Conservation (phyloP, 1,140 invertebrate genomes). For the Eufriesea mexicana region DNA sequence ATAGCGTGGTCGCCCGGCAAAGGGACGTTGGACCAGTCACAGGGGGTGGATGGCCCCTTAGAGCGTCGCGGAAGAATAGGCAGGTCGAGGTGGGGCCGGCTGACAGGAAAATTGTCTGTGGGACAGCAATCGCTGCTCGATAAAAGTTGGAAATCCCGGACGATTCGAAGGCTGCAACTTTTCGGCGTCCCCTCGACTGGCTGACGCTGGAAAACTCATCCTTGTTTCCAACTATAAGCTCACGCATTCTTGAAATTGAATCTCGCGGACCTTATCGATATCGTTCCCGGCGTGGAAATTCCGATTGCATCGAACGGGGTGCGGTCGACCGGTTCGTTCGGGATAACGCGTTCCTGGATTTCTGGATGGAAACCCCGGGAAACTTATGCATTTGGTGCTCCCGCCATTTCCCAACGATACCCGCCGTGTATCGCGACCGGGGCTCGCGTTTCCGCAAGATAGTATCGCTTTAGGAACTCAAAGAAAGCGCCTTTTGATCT, state of each 20-base stretch:
- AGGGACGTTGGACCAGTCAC: neutral
- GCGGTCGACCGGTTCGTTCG: neutral
- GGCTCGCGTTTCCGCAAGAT: neutral
- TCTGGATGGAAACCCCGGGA: neutral
- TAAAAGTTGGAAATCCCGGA: slow-evolving; percentile 68
- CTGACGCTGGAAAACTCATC: slow-evolving; percentile 59
- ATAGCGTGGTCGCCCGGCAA: no score
- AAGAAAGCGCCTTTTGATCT: no score
- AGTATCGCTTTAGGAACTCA: no score
- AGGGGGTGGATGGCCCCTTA: slow-evolving; percentile 11
- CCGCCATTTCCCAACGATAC: neutral
- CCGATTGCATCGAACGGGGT: slow-evolving; percentile 29
- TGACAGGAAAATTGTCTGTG: slow-evolving; percentile 57
- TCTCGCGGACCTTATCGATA: slow-evolving; percentile 65
- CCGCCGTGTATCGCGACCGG: no score
- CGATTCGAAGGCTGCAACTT: slow-evolving; percentile 62
- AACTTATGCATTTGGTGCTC: neutral
- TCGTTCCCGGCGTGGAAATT: slow-evolving; percentile 42
- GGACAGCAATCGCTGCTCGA: slow-evolving; percentile 65
- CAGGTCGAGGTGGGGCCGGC: slow-evolving; percentile 34
- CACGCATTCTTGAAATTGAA: slow-evolving; percentile 66
- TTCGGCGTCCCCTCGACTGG: slow-evolving; percentile 44
- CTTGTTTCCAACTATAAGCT: slow-evolving; percentile 70
- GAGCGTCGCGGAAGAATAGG: slow-evolving; percentile 41
- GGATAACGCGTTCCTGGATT: slow-evolving; percentile 6